These are phyloP conservation scores for Engystomops pustulosus DNA, from an alignment of 2,113 vertebrate genomes.

Conservation along the genomic window DNA sequence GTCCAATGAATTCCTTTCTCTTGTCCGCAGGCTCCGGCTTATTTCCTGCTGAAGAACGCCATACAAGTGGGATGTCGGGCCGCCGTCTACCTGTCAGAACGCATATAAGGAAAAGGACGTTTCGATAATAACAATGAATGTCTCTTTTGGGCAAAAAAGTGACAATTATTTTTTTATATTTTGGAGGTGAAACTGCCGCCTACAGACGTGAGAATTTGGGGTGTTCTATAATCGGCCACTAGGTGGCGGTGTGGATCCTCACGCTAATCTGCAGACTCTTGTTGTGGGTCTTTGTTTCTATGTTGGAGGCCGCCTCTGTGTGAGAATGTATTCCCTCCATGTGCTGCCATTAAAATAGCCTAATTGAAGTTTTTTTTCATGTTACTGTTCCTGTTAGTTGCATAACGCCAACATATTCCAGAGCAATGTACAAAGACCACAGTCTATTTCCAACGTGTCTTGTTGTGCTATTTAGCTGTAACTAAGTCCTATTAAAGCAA, in stretches of 20 bases:
- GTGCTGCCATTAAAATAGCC: not conserved
- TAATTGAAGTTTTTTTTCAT: not conserved
- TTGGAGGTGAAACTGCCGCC: not conserved
- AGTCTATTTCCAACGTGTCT: too few species aligned
- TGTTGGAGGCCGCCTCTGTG: too few species aligned
- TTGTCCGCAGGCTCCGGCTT: slow-evolving; percentile 84
- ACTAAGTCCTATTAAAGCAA: too few species aligned
- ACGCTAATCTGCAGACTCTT: too few species aligned
- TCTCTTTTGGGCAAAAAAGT: slow-evolving; percentile 18
- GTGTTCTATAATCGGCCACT: slow-evolving; percentile 52
- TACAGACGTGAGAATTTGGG: not conserved
- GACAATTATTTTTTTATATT: not conserved
- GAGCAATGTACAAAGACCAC: too few species aligned
- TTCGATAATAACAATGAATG: not conserved
- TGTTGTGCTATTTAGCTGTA: too few species aligned
- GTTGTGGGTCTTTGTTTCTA: too few species aligned
- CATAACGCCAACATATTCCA: not conserved
- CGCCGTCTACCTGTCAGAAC: slow-evolving; percentile 90
- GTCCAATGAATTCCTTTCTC: slow-evolving; percentile 29
- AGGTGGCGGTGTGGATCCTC: slow-evolving; percentile 63
- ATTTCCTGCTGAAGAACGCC: slow-evolving; percentile 82
- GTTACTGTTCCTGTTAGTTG: not conserved
- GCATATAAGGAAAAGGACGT: slow-evolving; percentile 72
- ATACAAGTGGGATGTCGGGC: slow-evolving; percentile 92
- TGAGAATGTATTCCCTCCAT: too few species aligned